Base-by-base conservation (phyloP, 2,888 invertebrate genomes). In the Hermaeophaga mercurialis region DNA sequence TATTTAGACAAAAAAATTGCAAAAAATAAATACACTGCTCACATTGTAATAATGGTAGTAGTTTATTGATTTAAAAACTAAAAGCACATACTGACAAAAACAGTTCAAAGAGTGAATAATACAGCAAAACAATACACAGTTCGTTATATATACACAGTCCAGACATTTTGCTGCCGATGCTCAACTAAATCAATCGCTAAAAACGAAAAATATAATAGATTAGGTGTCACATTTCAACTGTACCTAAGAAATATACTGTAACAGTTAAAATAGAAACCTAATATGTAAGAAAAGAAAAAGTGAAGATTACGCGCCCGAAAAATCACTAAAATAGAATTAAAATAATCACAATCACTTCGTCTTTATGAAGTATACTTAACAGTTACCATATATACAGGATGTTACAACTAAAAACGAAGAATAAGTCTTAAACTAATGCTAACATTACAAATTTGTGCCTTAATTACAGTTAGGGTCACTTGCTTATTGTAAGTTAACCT, bases 61-160 rank as follows among this genome's bases (percentile, higher is more conserved):
- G 63, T 71, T 73, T 72, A 72, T 72, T 73, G 65, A 68, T 67
- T 71, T 72, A 71, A 60, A 64, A 71, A 71, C 70, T 70, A 70
- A 72, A 72, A 71, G 70, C 71, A 70, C 70, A 71, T 69, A 70
- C 69, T 71, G 67, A 70, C 70, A 22, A 3, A 70, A 70, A 71
- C 65, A 67, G 67, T 67, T 69, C 56, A 61, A 66, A 66, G 59
- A 64, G 63, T 66, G 65, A 66, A 60, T 59, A 61, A 62, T 69
- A 67, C 67, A 70, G 66, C 65, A 65, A 67, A 68, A 68, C 65
- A 65, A 67, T 66, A 66, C 66, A 66, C 61, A 59, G 45, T 61
- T 61, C 58, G 55, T 62, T 68, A 22, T 69, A 66, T 69, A 65
- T 67, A 68, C 64, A 69, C 47, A 54, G 54, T 66, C 60, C 56